Percentiles rank a stretch among this genome's conserved stretches.
phyloP scores from a whole-genome alignment of 2,888 invertebrate species.

The Tachystola acroxantha region DNA sequence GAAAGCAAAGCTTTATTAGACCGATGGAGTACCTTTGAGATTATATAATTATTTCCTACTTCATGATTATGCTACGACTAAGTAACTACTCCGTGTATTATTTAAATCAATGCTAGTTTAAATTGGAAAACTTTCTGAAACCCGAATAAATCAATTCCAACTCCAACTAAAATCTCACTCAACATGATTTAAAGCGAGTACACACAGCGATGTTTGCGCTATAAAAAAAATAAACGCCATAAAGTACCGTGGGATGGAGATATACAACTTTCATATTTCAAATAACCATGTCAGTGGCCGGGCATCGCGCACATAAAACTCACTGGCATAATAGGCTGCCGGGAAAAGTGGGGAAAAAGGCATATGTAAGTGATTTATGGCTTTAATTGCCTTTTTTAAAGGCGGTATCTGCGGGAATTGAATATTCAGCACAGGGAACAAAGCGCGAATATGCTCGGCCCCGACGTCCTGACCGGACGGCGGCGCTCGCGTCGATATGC shows the following conservation, averaged over 20 bases:
- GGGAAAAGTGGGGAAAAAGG: constrained; percentile 41
- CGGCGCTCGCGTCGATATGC: neutral
- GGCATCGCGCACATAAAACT: constrained; percentile 50
- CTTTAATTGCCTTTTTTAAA: constrained; percentile 66
- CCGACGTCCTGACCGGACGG: constrained; percentile 10
- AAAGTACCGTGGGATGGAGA: constrained; percentile 57
- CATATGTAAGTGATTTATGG: constrained; percentile 62
- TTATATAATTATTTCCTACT: no score
- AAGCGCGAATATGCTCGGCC: constrained; percentile 34
- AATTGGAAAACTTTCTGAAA: constrained; percentile 34
- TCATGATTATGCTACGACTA: no score
- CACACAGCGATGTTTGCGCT: constrained; percentile 47
- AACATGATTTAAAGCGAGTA: constrained; percentile 55
- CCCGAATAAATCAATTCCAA: constrained; percentile 49
- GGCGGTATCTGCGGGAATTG: constrained; percentile 45
- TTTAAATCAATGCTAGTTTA: constrained; percentile 1
- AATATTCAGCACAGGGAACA: constrained; percentile 63
- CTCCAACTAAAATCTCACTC: constrained; percentile 41
- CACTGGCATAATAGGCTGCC: constrained; percentile 38
- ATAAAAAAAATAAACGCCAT: constrained; percentile 57
- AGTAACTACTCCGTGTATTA: no score
- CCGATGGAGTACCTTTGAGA: no score
- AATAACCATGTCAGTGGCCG: constrained; percentile 54
- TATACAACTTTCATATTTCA: constrained; percentile 72
- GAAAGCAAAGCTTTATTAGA: no score